These are phyloP conservation scores for Microcaecilia unicolor DNA, from an alignment of 2,797 vertebrate genomes.

Conservation along the genomic window DNA sequence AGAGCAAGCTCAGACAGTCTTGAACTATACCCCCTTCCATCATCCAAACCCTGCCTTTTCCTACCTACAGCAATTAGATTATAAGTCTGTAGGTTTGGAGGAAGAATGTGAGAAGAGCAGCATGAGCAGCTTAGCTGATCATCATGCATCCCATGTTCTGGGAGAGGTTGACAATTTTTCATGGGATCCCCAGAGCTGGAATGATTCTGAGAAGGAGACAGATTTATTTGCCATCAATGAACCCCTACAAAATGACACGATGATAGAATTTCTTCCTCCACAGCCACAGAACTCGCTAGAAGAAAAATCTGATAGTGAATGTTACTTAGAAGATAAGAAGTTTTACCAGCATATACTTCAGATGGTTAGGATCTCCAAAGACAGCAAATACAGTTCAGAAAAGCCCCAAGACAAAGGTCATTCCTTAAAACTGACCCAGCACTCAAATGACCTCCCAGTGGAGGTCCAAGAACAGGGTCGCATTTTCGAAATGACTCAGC, in stretches of 20 bases:
- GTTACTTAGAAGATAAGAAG: slow-evolving; percentile 21
- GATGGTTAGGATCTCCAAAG: slow-evolving; percentile 20
- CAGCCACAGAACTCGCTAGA: slow-evolving; percentile 11
- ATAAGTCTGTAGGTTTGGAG: too few relatives aligned
- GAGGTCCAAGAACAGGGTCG: neutral
- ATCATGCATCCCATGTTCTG: slow-evolving; percentile 6
- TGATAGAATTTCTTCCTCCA: neutral
- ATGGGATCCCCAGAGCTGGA: slow-evolving; percentile 11
- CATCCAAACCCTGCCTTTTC: too few relatives aligned
- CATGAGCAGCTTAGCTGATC: neutral
- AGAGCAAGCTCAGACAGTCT: too few relatives aligned
- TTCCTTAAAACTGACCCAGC: too few relatives aligned
- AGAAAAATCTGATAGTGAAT: slow-evolving; percentile 17
- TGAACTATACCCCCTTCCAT: too few relatives aligned
- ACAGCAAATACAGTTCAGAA: too few relatives aligned
- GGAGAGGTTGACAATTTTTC: slow-evolving; percentile 14
- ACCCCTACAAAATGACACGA: neutral
- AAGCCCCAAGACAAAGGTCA: too few relatives aligned
- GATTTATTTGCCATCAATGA: neutral
- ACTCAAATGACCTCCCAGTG: neutral
- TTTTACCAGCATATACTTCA: slow-evolving; percentile 21
- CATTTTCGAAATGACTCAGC: too few relatives aligned
- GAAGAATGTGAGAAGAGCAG: neutral
- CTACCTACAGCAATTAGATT: too few relatives aligned
- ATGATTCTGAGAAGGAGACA: neutral